A percentile compares a stretch with the other conserved stretches of the same genome.
Conservation (phyloP, 2,797 vertebrate genomes). For the Rhinoraja longicauda region DNA sequence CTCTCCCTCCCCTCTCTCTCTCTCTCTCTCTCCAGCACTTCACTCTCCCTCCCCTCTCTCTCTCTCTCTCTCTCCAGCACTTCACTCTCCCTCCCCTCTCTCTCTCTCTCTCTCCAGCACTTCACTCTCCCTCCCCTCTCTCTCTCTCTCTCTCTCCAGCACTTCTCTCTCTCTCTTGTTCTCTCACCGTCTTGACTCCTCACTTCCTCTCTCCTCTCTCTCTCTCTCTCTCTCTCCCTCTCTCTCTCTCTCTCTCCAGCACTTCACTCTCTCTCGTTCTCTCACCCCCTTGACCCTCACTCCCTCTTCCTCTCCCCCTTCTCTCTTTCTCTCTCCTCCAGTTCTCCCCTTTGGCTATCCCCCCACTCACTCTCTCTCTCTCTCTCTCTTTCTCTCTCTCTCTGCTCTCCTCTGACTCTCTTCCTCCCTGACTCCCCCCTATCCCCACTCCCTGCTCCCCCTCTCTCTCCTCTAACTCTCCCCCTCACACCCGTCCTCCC, state of each 20-base stretch:
- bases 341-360: too few relatives aligned
- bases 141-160: not conserved
- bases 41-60: not conserved
- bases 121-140: not conserved
- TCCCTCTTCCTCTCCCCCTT: too few relatives aligned
- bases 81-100: not conserved
- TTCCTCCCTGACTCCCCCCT: not conserved
- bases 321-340: too few relatives aligned
- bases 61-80: not conserved
- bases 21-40: not conserved
- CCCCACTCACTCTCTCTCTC: too few relatives aligned
- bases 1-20: not conserved
- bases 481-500: not conserved
- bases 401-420: not conserved
- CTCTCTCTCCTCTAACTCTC: not conserved
- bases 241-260: too few relatives aligned
- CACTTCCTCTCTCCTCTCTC: too few relatives aligned
- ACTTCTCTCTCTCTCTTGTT: not conserved
- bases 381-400: fast-evolving
- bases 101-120: not conserved
- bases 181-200: not conserved
- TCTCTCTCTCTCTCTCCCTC: too few relatives aligned
- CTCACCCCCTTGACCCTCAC: too few relatives aligned
- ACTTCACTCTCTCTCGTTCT: too few relatives aligned
- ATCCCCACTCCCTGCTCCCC: not conserved